Evolutionary conservation across 2,888 invertebrate genomes (phyloP).

Genomic region (Parnassius apollo): DNA sequence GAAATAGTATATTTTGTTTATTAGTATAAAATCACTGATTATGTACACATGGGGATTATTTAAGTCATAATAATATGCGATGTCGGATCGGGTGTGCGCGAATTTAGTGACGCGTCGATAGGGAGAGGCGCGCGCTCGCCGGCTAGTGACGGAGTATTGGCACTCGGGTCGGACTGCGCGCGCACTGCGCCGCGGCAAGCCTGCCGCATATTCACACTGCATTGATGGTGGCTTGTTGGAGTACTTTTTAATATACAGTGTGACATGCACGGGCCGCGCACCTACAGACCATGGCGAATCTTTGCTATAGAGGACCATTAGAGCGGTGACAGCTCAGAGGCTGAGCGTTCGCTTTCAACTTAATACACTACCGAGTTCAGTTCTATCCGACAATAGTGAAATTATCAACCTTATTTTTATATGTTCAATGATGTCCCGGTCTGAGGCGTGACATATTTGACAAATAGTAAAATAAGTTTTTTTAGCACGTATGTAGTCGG

Average conservation of each 20-base stretch:
- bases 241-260: background rate
- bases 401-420: too few relatives aligned
- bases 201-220: slow-evolving; percentile 45
- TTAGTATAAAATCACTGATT: slow-evolving; percentile 25
- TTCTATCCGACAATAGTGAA: too few relatives aligned
- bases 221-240: slow-evolving; percentile 31
- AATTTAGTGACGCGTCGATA: slow-evolving; percentile 54
- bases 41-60: slow-evolving; percentile 26
- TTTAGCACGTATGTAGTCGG: too few relatives aligned
- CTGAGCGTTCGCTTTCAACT: too few relatives aligned
- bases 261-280: slow-evolving; percentile 3
- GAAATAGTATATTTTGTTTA: slow-evolving; percentile 12
- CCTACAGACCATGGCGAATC: background rate
- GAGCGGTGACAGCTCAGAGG: too few relatives aligned
- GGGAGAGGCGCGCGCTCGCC: slow-evolving; percentile 57
- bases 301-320: too few relatives aligned
- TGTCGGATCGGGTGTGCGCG: slow-evolving; percentile 44
- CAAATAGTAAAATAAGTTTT: too few relatives aligned
- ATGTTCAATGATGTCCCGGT: too few relatives aligned
- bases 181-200: slow-evolving; percentile 48
- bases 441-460: too few relatives aligned
- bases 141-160: slow-evolving; percentile 38
- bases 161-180: slow-evolving; percentile 43
- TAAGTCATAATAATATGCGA: slow-evolving; percentile 41
- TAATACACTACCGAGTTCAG: too few relatives aligned